Base-by-base conservation (phyloP, 1,140 invertebrate species). In the Paramacrobiotus metropolitanus region DNA sequence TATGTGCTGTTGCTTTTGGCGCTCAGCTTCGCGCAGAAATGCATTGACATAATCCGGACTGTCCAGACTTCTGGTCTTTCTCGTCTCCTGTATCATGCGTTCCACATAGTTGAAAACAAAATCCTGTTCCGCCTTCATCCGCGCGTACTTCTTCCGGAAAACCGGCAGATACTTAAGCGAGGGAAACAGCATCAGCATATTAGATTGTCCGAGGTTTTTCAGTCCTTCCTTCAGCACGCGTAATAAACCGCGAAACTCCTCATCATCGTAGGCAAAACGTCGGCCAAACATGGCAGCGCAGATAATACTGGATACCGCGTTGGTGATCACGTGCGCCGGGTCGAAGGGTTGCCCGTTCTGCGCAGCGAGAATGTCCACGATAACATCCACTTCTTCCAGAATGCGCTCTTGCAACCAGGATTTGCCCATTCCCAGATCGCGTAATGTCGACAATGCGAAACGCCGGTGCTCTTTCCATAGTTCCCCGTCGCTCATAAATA, bases 261-360 rank as follows among this genome's bases (percentile, higher is more conserved):
- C 68, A 66, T 82, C 75, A 60, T 77, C 65, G 62, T 74, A 70
- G 2, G 68, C 65, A 18, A 78, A 80, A 66, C 81, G 70, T 65
- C 79, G 79, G 1, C 87, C 84, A 61, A 87, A 84, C 72, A 90
- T 79, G 81, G 91, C 86, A 60, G 77, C 80, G 84, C 87, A 91
- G 0, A 92, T 71, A 0, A 84, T 85, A 66, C 92, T 93, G 15
- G 68, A 64, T n/a, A 65, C 61, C 18, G 62, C 64, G 34, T 62
- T 67, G 44, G 63, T 64, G 1, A 68, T 21, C 18, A 67, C 31
- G 45, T 65, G 48, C 44, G 62, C 15, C 24, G 65, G 21, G 60
- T 67, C 61, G 63, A 63, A 61, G 24, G 65, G 65, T 61, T 61
- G 44, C 3, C n/a, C 2, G 3, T 31, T 61, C 44, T 61, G 48